A percentile compares a stretch with the other conserved stretches of the same genome.
phyloP scores from a whole-genome alignment of 2,797 vertebrate species.

The Chaetophractus vellerosus region DNA sequence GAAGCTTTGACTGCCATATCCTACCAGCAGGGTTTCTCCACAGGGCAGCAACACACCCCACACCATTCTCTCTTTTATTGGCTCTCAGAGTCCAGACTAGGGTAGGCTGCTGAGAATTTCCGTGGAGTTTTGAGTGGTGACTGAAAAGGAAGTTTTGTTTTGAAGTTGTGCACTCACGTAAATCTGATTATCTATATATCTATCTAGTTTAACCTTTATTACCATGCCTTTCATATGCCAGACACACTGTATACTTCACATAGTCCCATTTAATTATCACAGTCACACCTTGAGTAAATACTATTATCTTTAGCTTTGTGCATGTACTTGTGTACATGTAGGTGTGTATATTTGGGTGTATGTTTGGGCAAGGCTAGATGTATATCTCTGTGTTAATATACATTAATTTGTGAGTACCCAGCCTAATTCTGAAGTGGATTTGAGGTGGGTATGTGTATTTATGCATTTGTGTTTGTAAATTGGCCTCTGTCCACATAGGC shows the following conservation, averaged over 20 bases:
- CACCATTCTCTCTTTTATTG: background rate
- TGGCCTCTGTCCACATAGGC: background rate
- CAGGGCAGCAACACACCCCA: background rate
- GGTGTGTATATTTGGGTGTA: background rate
- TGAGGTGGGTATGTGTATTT: slow-evolving; percentile 30
- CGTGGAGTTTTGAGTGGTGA: background rate
- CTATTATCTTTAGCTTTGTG: background rate
- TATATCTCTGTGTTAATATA: background rate
- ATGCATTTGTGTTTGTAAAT: slow-evolving; percentile 55
- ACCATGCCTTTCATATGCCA: background rate
- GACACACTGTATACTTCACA: background rate
- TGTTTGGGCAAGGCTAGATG: background rate
- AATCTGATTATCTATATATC: background rate
- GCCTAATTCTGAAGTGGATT: slow-evolving; percentile 50
- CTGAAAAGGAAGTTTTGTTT: slow-evolving; percentile 55
- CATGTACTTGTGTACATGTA: slow-evolving; percentile 5
- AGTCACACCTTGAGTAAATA: background rate
- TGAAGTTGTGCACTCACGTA: background rate
- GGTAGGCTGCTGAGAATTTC: slow-evolving; percentile 30
- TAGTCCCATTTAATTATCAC: slow-evolving; percentile 26
- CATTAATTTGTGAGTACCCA: background rate
- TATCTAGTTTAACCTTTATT: background rate
- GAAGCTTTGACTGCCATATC: background rate
- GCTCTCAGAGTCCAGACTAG: background rate
- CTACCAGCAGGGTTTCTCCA: background rate